Conservation (phyloP, 1,140 invertebrate genomes). For the Drosophila nannoptera region DNA sequence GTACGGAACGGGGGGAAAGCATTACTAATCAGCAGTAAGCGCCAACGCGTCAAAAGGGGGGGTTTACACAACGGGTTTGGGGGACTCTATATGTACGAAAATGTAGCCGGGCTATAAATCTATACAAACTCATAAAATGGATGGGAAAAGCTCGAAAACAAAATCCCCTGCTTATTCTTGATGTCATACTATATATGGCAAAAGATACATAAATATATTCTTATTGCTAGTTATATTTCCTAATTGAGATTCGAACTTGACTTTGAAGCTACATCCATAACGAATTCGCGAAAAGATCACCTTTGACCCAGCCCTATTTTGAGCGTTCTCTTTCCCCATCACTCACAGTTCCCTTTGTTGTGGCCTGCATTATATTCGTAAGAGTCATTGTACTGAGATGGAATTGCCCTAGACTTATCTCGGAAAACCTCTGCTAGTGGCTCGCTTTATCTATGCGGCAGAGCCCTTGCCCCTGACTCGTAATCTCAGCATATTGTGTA, state of each 20-base stretch:
- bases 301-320: no score
- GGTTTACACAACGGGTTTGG: neutral
- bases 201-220: no score
- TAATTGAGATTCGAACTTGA: no score
- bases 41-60: neutral
- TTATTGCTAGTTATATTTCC: no score
- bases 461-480: neutral
- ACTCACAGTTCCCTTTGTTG: no score
- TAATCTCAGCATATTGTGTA: constrained; percentile 15
- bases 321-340: no score
- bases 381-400: neutral
- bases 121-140: constrained; percentile 8
- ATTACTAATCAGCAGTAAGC: constrained; percentile 15
- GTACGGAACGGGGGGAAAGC: neutral
- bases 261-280: no score
- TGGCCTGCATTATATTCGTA: no score
- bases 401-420: neutral
- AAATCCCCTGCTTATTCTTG: no score
- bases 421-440: neutral
- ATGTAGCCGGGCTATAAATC: neutral
- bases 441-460: constrained; percentile 9
- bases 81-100: neutral
- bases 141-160: neutral
- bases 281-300: no score
- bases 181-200: no score